phyloP scores from a whole-genome alignment of 2,797 vertebrate species.

The Pseudopleuronectes americanus region DNA sequence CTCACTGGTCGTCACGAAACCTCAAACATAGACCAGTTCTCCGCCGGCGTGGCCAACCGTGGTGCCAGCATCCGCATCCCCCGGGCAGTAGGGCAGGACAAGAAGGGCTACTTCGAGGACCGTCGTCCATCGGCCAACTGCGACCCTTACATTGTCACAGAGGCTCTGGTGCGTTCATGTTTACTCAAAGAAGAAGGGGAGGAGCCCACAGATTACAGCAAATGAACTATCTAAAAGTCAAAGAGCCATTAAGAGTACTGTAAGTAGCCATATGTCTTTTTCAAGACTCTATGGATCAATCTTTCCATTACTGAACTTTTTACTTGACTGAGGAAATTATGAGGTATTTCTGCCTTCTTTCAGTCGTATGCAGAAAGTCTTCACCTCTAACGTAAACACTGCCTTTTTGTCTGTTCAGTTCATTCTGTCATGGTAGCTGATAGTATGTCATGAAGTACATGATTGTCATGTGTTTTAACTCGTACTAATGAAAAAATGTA shows the following conservation, averaged over 20 bases:
- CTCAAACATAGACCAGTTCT: conserved; percentile 94
- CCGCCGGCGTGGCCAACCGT: conserved; percentile 92
- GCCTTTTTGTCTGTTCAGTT: conserved; percentile 16
- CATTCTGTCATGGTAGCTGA: conserved; percentile 20
- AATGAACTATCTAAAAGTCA: conserved; percentile 37
- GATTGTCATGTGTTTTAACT: conserved; percentile 31
- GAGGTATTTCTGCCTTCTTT: neutral
- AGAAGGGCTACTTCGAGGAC: conserved; percentile 96
- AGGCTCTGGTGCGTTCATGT: conserved; percentile 93
- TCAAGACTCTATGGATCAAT: conserved; percentile 12
- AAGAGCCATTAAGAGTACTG: conserved; percentile 33
- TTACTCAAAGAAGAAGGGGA: conserved; percentile 91
- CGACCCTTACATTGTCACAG: conserved; percentile 92
- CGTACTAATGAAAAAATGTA: conserved; percentile 42
- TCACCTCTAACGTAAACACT: conserved; percentile 27
- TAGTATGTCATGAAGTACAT: conserved; percentile 13
- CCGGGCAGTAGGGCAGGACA: conserved; percentile 89
- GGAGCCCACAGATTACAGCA: conserved; percentile 86
- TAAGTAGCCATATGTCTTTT: conserved; percentile 15
- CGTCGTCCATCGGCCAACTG: conserved; percentile 96
- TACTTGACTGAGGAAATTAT: conserved; percentile 30
- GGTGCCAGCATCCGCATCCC: conserved; percentile 96
- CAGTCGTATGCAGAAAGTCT: neutral
- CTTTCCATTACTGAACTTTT: neutral
- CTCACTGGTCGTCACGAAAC: conserved; percentile 93